phyloP scores from a whole-genome alignment of 2,797 vertebrate genomes.

The Mormyrus hasselquistii region DNA sequence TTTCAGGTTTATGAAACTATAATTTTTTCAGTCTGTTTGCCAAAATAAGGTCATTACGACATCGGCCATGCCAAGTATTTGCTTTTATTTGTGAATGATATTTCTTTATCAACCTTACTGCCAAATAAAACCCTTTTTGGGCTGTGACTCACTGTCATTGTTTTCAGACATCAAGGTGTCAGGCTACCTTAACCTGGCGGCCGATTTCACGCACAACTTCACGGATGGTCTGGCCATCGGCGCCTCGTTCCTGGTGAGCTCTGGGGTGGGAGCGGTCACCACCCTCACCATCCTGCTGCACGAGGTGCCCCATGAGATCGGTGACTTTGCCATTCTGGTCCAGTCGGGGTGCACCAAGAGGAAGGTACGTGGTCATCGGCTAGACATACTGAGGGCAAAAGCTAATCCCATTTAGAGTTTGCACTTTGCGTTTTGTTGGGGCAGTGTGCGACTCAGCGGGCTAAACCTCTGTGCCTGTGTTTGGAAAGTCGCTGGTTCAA shows the following conservation, averaged over 20 bases:
- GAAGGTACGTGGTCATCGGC: constrained; percentile 57
- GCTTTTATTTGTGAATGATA: neutral
- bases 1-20: neutral
- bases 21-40: neutral
- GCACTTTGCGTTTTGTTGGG: neutral
- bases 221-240: constrained; percentile 85
- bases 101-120: neutral
- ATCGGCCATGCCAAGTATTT: neutral
- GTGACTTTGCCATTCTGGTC: constrained; percentile 86
- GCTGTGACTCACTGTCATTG: neutral
- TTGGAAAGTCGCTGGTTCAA: neutral
- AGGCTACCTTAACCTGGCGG: constrained; percentile 83
- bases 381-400: neutral
- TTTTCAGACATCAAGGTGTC: constrained; percentile 74
- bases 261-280: constrained; percentile 72
- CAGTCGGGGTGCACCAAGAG: constrained; percentile 86
- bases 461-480: neutral
- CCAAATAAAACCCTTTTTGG: neutral
- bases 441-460: neutral
- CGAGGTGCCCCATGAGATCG: constrained; percentile 87
- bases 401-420: neutral
- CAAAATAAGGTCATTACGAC: neutral
- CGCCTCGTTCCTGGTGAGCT: constrained; percentile 77
- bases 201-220: constrained; percentile 87
- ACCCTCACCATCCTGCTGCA: constrained; percentile 85